phyloP scores from a whole-genome alignment of 2,113 vertebrate genomes.

The Microtus pennsylvanicus region DNA sequence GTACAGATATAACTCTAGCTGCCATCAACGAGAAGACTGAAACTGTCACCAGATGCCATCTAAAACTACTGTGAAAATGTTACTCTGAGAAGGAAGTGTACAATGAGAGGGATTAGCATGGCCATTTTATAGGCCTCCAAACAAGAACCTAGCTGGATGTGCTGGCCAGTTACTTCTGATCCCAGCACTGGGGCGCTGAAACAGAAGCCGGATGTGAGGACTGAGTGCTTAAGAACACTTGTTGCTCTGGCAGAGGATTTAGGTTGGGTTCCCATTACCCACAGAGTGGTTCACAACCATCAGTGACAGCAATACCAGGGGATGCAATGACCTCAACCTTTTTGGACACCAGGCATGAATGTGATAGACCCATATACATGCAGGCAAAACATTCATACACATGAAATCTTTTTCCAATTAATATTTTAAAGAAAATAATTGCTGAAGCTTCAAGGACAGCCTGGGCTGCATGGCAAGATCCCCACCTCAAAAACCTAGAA shows the following conservation, averaged over 20 bases:
- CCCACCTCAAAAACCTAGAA: background rate
- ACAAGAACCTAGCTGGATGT: constrained; percentile 1
- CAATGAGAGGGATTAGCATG: background rate
- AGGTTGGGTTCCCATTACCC: background rate
- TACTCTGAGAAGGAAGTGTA: constrained; percentile 5
- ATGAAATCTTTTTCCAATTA: background rate
- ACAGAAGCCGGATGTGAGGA: background rate
- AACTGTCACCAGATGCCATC: background rate
- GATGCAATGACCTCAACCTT: background rate
- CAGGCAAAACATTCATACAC: background rate
- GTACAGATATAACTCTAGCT: background rate
- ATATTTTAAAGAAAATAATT: background rate
- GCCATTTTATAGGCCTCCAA: constrained; percentile 33
- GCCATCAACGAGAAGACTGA: too few species aligned
- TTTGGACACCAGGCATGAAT: background rate
- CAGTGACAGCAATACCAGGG: background rate
- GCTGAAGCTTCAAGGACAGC: background rate
- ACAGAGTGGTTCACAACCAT: background rate
- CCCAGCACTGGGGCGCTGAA: background rate
- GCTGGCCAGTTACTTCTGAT: background rate
- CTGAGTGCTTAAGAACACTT: background rate
- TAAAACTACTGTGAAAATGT: background rate
- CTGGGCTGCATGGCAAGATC: background rate
- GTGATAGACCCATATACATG: background rate
- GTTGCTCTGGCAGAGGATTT: background rate